Evolutionary conservation across 1,140 invertebrate genomes (phyloP).

Genomic region (fruit fly (Drosophila melanogaster)): Release_6_plus_ISO1_MT NT_033779.5:9485001-9485500

Average conservation of each 20-base stretch:
- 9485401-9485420: conserved; percentile 50
- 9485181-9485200: conserved; percentile 9
- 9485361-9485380: conserved; percentile 44
- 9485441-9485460: conserved; percentile 28
- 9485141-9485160: conserved; percentile 38
- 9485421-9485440: conserved; percentile 48
- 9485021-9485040: conserved; percentile 65
- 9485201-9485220: conserved; percentile 3
- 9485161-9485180: conserved; percentile 62
- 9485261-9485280: conserved; percentile 67
- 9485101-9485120: conserved; percentile 44
- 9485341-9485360: conserved; percentile 1
- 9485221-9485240: conserved; percentile 41
- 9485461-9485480: conserved; percentile 4
- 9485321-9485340: conserved; percentile 40
- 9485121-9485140: conserved; percentile 54
- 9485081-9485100: conserved; percentile 66
- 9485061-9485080: conserved; percentile 68
- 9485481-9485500: background rate
- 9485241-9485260: conserved; percentile 42
- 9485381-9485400: conserved; percentile 31
- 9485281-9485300: conserved; percentile 34
- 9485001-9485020: conserved; percentile 62
- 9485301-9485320: conserved; percentile 64
- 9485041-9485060: conserved; percentile 27